phyloP scores from a whole-genome alignment of 1,140 invertebrate genomes.

The Drosophila trapezifrons region DNA sequence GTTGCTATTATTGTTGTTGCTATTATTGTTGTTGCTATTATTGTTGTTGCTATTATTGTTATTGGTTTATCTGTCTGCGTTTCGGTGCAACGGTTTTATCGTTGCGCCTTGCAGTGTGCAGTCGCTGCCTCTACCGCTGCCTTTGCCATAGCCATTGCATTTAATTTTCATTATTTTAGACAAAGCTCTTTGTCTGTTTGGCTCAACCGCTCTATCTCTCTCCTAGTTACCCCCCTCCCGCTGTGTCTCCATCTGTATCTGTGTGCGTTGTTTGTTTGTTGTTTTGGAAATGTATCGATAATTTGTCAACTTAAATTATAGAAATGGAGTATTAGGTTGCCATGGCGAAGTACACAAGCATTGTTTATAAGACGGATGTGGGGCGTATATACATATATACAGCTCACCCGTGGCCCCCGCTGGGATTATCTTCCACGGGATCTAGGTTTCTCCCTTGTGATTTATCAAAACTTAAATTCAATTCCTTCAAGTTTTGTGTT shows the following conservation, averaged over 20 bases:
- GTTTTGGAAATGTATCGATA: constrained; percentile 62
- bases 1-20: constrained; percentile 9
- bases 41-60: constrained; percentile 42
- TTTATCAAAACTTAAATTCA: constrained; percentile 12
- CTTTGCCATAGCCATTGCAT: constrained; percentile 35
- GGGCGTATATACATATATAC: not conserved
- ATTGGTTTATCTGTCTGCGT: constrained; percentile 38
- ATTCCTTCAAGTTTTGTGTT: not conserved
- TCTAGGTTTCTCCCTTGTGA: not conserved
- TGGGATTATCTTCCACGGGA: constrained; percentile 1
- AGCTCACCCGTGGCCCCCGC: not conserved
- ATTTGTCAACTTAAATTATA: constrained; percentile 67
- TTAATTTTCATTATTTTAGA: constrained; percentile 62
- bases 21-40: constrained; percentile 35
- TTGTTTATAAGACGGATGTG: constrained; percentile 8
- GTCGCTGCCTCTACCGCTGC: not conserved
- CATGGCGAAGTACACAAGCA: constrained; percentile 22
- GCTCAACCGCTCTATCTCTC: not conserved
- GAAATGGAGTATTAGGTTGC: constrained; percentile 34
- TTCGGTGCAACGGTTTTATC: constrained; percentile 57
- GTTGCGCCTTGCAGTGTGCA: constrained; percentile 18
- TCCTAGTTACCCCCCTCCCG: not conserved
- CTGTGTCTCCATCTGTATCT: too few species aligned
- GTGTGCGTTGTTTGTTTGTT: constrained; percentile 11
- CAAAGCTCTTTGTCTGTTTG: constrained; percentile 32